Conservation (phyloP, 2,888 invertebrate species). For the Heteromurus nitidus region DNA sequence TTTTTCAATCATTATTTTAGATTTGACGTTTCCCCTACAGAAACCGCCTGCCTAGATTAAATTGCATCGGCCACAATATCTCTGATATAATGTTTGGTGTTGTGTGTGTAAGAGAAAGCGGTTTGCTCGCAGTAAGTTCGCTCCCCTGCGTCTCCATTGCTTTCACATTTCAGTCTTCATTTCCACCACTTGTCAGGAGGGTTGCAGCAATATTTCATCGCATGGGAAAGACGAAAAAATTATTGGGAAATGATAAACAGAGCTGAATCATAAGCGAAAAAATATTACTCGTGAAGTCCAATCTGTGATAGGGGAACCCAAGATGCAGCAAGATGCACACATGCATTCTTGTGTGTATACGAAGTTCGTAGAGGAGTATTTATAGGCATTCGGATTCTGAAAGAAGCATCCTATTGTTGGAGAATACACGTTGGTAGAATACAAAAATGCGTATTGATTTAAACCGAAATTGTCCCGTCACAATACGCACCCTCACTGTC, state of each 20-base stretch:
- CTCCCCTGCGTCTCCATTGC: too few relatives aligned
- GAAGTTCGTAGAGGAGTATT: too few relatives aligned
- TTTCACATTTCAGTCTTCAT: neutral
- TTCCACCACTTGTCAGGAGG: constrained; percentile 32
- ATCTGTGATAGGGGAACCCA: too few relatives aligned
- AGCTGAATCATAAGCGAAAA: constrained; percentile 16
- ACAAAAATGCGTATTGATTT: too few relatives aligned
- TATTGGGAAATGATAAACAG: constrained; percentile 44
- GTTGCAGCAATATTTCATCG: constrained; percentile 45
- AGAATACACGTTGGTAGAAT: too few relatives aligned
- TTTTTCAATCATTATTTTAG: constrained; percentile 29
- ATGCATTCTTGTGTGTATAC: too few relatives aligned
- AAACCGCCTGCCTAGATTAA: neutral
- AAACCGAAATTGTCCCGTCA: too few relatives aligned
- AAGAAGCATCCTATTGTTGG: too few relatives aligned
- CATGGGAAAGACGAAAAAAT: constrained; percentile 10
- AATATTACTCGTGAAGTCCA: too few relatives aligned
- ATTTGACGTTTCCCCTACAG: constrained; percentile 26
- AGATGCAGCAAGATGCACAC: too few relatives aligned
- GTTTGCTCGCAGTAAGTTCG: constrained; percentile 5
- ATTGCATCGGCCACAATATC: neutral
- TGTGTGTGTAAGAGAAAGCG: neutral
- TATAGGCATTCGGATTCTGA: too few relatives aligned
- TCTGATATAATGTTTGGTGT: neutral
- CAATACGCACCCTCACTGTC: too few relatives aligned